Percentiles rank a stretch among this genome's conserved stretches.
Evolutionary conservation across 23 tunicate species (phyloP).

Genomic region (Styela plicata): DNA sequence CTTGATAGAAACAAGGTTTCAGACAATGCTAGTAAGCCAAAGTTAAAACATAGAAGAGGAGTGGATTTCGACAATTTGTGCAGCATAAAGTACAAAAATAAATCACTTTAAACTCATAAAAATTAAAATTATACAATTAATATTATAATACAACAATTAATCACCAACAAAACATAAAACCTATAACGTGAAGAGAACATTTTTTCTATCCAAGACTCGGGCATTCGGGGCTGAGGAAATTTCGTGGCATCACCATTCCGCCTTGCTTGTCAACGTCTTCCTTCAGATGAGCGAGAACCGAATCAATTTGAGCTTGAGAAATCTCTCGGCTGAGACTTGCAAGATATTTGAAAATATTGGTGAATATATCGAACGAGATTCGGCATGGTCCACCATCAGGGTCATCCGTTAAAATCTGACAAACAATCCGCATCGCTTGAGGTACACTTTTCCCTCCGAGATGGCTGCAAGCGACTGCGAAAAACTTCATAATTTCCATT

Average conservation of each 20-base stretch:
- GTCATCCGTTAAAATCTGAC: conserved; percentile 68
- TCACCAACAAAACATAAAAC: too few species aligned
- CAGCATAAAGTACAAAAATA: neutral
- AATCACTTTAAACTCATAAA: neutral
- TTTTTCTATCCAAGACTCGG: conserved; percentile 62
- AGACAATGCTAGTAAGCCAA: too few species aligned
- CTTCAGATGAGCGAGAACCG: conserved; percentile 52
- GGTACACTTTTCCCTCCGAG: conserved; percentile 75
- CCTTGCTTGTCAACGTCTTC: conserved; percentile 87
- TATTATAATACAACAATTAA: neutral
- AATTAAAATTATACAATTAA: neutral
- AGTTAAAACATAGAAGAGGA: too few species aligned
- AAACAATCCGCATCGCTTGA: conserved; percentile 82
- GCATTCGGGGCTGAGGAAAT: conserved; percentile 80
- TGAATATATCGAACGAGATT: conserved; percentile 72
- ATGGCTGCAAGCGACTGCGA: conserved; percentile 92
- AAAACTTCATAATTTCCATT: conserved; percentile 70
- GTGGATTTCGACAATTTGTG: neutral
- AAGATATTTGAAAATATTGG: conserved; percentile 62
- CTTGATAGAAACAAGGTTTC: too few species aligned
- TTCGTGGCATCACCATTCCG: conserved; percentile 96
- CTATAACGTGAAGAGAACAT: neutral
- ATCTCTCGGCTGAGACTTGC: conserved; percentile 77
- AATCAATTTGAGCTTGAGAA: conserved; percentile 67
- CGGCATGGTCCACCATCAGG: conserved; percentile 69